Conservation (phyloP, 2,797 vertebrate genomes). For the Parauchenoglanis punctatus region DNA sequence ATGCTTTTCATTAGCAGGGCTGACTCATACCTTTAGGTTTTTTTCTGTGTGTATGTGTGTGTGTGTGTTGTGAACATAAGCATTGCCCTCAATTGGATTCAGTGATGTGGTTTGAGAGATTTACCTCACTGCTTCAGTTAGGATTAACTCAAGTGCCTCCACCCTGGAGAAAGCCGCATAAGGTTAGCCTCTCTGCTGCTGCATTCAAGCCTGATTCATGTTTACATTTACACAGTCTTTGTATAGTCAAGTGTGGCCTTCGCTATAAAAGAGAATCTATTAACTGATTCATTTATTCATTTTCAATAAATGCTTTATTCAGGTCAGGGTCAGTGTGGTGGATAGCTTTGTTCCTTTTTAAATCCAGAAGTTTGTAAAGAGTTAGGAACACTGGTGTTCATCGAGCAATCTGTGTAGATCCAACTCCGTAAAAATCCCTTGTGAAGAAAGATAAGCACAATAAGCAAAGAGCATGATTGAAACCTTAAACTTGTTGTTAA, state of each 20-base stretch:
- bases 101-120: not conserved
- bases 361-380: not conserved
- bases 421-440: not conserved
- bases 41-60: not conserved
- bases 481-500: not conserved
- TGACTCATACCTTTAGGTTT: not conserved
- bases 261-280: not conserved
- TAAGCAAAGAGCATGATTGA: not conserved
- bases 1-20: slow-evolving; percentile 4
- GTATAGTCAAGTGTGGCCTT: not conserved
- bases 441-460: not conserved
- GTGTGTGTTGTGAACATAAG: not conserved
- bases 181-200: not conserved
- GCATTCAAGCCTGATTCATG: slow-evolving; percentile 1
- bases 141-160: slow-evolving; percentile 1
- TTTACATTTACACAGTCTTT: slow-evolving; percentile 10
- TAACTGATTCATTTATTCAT: not conserved
- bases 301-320: not conserved
- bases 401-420: not conserved
- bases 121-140: not conserved
- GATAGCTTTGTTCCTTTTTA: not conserved
- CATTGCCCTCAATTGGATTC: not conserved
- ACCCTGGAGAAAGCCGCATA: not conserved
- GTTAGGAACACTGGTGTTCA: not conserved
- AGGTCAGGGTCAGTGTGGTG: not conserved